Percentiles rank a stretch among this genome's conserved stretches.
These are phyloP conservation scores for Microplitis deprimator DNA, from an alignment of 2,888 invertebrate species.

Conservation along the genomic window DNA sequence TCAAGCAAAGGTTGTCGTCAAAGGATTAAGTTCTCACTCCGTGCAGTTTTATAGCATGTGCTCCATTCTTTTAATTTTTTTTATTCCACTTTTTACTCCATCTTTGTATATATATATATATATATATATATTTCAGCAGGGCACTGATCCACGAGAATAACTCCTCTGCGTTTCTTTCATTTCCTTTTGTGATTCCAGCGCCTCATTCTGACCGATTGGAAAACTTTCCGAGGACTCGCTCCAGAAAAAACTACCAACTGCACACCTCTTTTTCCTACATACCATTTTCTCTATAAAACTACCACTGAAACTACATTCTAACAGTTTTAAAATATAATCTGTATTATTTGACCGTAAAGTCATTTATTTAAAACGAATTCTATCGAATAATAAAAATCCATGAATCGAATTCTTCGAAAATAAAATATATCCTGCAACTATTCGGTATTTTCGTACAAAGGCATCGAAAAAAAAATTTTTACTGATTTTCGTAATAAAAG, in stretches of 20 bases:
- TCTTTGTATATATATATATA: constrained; percentile 13
- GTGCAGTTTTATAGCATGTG: background rate
- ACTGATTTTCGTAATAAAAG: no score
- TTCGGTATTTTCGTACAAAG: background rate
- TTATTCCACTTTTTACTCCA: constrained; percentile 8
- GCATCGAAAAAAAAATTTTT: no score
- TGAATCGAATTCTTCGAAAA: background rate
- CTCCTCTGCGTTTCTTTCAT: constrained; percentile 23
- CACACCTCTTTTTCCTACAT: constrained; percentile 2
- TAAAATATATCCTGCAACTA: background rate
- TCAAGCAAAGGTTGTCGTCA: constrained; percentile 23
- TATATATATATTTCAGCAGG: background rate
- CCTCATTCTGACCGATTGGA: constrained; percentile 49
- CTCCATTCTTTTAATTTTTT: constrained; percentile 14
- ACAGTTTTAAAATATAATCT: background rate
- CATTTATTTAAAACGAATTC: constrained; percentile 39
- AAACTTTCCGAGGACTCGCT: constrained; percentile 49
- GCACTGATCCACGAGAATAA: constrained; percentile 1
- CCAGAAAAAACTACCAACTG: constrained; percentile 48
- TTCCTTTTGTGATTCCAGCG: constrained; percentile 27
- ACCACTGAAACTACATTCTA: background rate
- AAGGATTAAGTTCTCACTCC: constrained; percentile 38
- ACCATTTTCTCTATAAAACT: no score
- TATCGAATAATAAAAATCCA: constrained; percentile 49
- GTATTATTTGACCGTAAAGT: constrained; percentile 36